Base-by-base conservation (phyloP, 2,888 invertebrate species). In the Drosophila suboccidentalis region DNA sequence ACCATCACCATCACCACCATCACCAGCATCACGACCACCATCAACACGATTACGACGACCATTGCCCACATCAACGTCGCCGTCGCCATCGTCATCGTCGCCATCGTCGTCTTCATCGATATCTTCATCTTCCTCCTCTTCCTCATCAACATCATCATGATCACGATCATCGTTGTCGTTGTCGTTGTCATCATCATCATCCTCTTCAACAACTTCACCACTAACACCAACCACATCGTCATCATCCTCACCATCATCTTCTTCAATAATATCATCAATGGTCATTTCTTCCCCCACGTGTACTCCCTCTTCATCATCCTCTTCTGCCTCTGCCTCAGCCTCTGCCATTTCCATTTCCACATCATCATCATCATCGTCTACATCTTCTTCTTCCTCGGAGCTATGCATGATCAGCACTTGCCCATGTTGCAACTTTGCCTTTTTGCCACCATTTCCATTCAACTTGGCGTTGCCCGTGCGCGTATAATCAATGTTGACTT, bases 251-350 rank as follows among this genome's bases (percentile, higher is more conserved):
- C 85, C 84, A 70, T 72, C 75, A 47, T 73, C 71, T 44, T 80
- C 82, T 11, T 81, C 87, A 54, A 87, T 82, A 68, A 82, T 82
- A 69, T 82, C 82, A 54, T 87, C 82, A 51, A 82, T 82, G 46
- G 60, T 73, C 65, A 82, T 68, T 5, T 63, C 26, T 34, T 77
- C 75, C 13, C 51, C 62, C n/a, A 36, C 38, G n/a, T 19, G 17
- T 8, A 61, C 81, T 49, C 75, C 77, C 32, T 68, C 70, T 32
- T 77, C 81, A 10, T 77, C 86, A 32, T 19, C 66, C 8, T 54
- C 58, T 2, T 63, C 60, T 1, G 17, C 34, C 29, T 19, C 66
- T 5, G 50, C 58, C 29, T 19, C 66, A 4, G 50, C 58, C 2
- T 63, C 60, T 3, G 17, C 34, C 29, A 62, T 78, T 57, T 77